These are phyloP conservation scores for Proctacanthus coquilletti DNA, from an alignment of 1,140 invertebrate genomes.

Conservation along the genomic window DNA sequence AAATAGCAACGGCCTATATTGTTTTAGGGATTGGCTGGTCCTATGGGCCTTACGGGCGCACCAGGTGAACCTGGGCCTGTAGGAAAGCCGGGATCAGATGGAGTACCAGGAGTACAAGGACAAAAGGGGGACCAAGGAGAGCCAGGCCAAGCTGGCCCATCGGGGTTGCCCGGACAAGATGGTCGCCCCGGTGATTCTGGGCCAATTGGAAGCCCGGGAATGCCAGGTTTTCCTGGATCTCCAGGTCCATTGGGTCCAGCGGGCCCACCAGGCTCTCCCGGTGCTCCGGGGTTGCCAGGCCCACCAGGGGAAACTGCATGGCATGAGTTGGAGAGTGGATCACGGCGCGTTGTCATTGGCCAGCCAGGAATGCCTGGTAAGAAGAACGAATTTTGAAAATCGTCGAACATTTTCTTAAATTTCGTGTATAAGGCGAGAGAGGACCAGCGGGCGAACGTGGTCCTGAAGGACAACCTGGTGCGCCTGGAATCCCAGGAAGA, in stretches of 20 bases:
- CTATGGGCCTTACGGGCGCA: no score
- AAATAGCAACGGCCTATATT: neutral
- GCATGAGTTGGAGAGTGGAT: neutral
- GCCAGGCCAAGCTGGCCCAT: constrained; percentile 7
- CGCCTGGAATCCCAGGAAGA: constrained; percentile 26
- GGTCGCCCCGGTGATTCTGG: constrained; percentile 9
- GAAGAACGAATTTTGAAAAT: constrained; percentile 16
- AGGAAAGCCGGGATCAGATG: constrained; percentile 8
- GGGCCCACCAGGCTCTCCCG: constrained; percentile 43
- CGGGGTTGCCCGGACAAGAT: constrained; percentile 6
- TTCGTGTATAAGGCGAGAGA: no score
- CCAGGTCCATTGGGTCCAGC: constrained; percentile 18
- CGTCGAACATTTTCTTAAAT: no score
- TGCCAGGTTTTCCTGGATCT: constrained; percentile 17
- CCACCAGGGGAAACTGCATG: constrained; percentile 35
- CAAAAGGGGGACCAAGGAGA: constrained; percentile 9
- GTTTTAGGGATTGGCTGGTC: neutral
- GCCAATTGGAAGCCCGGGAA: constrained; percentile 10
- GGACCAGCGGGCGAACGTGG: neutral
- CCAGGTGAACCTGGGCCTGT: neutral
- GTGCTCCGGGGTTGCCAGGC: constrained; percentile 30
- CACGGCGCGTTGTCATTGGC: constrained; percentile 32
- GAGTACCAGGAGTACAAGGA: constrained; percentile 11
- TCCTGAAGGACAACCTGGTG: constrained; percentile 16
- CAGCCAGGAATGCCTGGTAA: constrained; percentile 40